A percentile compares a stretch with the other conserved stretches of the same genome.
phyloP scores from a whole-genome alignment of 2,888 invertebrate genomes.

The Prenolepis imparis region DNA sequence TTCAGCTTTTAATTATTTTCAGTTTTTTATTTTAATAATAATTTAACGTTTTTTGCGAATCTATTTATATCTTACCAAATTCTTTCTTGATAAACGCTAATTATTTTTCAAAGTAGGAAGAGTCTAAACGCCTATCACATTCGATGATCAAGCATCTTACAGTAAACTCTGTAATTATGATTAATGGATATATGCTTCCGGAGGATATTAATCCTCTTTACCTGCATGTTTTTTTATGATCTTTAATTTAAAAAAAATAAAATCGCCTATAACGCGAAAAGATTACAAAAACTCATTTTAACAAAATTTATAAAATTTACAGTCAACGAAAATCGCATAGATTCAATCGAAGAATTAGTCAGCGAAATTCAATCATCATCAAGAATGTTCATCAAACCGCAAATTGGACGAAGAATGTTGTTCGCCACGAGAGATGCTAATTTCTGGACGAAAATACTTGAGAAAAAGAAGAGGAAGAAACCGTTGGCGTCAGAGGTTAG shows the following conservation, averaged over 20 bases:
- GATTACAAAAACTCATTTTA: background rate
- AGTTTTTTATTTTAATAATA: background rate
- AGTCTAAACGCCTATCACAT: background rate
- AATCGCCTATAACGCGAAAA: background rate
- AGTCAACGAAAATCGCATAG: background rate
- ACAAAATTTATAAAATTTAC: constrained; percentile 6
- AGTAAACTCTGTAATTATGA: background rate
- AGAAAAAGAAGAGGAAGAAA: constrained; percentile 70
- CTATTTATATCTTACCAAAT: background rate
- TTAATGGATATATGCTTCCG: background rate
- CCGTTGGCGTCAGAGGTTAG: constrained; percentile 83
- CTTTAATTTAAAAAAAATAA: background rate
- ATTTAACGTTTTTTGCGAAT: background rate
- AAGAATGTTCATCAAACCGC: constrained; percentile 49
- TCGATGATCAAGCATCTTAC: background rate
- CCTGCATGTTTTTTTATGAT: background rate
- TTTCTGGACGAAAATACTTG: constrained; percentile 59
- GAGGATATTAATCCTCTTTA: background rate
- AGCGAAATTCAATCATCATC: background rate
- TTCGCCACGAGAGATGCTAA: constrained; percentile 30
- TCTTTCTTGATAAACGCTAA: background rate
- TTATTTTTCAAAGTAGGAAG: background rate
- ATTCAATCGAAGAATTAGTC: background rate
- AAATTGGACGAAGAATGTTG: constrained; percentile 19
- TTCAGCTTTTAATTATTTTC: background rate